Base-by-base conservation (phyloP, 2,888 invertebrate species). In the Heliconius ethilla region DNA sequence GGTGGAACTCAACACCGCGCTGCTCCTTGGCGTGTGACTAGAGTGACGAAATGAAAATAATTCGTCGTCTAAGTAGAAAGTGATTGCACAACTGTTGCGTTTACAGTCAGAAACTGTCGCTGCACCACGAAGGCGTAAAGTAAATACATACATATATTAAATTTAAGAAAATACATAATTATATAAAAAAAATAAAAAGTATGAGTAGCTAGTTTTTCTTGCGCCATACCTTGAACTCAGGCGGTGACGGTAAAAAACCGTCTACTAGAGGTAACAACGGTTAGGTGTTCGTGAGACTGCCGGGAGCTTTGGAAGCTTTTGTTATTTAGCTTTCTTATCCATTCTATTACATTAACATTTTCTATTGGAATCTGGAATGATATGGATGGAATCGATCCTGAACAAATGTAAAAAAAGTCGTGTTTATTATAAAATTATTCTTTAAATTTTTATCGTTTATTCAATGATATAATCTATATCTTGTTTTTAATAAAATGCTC, bases 251-350 rank as follows among this genome's bases (percentile, higher is more conserved):
- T 84, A 87, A 89, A 90, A 90, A 87, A 82, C 82, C 83, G 87
- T 90, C 91, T 90, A 86, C 85, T 84, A 83, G 83, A 86, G 85
- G 88, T 90, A 88, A 90, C 91, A 90, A 91, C 89, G 86, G 89
- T 83, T 77, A 83, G 88, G 86, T 86, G 79, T 82, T 86, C 84
- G 85, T 82, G 86, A 87, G 87, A 85, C 87, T 87, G 87, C 83
- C 84, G 82, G 83, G 81, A 83, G 82, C 82, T 78, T 81, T 83
- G 82, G 84, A 85, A 84, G 80, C 81, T 82, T 83, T 84, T 85
- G 84, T 85, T 88, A 86, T 86, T 85, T 85, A 84, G 84, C 87
- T 87, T 86, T 85, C 84, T 86, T 81, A 81, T 83, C 80, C 82
- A 81, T 78, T 69, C 70, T 70, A 76, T 79, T 74, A 72, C 77